Percentiles rank a stretch among this genome's conserved stretches.
phyloP scores from a whole-genome alignment of 2,113 vertebrate species.

The Saiga tatarica region DNA sequence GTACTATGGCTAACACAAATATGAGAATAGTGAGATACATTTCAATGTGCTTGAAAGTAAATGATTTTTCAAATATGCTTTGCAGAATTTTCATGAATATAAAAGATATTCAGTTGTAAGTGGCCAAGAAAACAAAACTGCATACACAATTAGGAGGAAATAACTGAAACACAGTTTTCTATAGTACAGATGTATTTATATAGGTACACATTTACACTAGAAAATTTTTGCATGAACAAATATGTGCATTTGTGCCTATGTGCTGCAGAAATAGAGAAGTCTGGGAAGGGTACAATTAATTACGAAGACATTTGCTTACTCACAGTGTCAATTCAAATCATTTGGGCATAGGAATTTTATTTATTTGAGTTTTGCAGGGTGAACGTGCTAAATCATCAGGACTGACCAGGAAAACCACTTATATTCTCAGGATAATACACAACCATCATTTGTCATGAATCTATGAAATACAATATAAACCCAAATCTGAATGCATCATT shows the following conservation, averaged over 20 bases:
- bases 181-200: slow-evolving; percentile 48
- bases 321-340: slow-evolving; percentile 52
- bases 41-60: slow-evolving; percentile 43
- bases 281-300: slow-evolving; percentile 61
- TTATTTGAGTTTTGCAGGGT: slow-evolving; percentile 60
- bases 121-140: neutral
- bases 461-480: slow-evolving; percentile 60
- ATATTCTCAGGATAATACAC: slow-evolving; percentile 55
- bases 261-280: slow-evolving; percentile 26
- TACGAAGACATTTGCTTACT: slow-evolving; percentile 68
- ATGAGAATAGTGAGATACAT: neutral
- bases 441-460: slow-evolving; percentile 39
- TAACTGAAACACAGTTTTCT: slow-evolving; percentile 5
- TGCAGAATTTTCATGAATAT: slow-evolving; percentile 43
- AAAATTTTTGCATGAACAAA: slow-evolving; percentile 52
- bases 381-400: slow-evolving; percentile 56
- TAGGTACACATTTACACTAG: slow-evolving; percentile 37
- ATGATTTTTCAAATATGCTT: slow-evolving; percentile 43
- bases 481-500: slow-evolving; percentile 43
- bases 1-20: neutral
- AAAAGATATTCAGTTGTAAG: slow-evolving; percentile 19
- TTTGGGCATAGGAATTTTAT: slow-evolving; percentile 52
- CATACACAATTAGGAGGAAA: slow-evolving; percentile 10
- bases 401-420: slow-evolving; percentile 51
- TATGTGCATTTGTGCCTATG: slow-evolving; percentile 22